These are phyloP conservation scores for Cylloceria caligata DNA, from an alignment of 2,888 invertebrate species.

Conservation along the genomic window DNA sequence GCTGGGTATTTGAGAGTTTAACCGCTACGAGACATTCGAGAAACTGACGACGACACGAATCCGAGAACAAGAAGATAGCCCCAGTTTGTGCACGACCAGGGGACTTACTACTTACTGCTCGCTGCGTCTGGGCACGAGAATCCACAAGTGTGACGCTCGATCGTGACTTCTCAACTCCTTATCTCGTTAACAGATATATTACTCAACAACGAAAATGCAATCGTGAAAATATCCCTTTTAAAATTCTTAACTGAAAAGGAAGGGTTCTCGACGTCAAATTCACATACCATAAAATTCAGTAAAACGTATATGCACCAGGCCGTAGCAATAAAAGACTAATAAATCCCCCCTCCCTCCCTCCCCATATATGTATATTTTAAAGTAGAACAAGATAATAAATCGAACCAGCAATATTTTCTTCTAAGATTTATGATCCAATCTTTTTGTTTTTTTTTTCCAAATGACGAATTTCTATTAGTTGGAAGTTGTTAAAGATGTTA, in stretches of 20 bases:
- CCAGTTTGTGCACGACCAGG: slow-evolving; percentile 41
- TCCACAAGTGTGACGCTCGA: slow-evolving; percentile 41
- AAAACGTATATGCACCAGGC: too few species aligned
- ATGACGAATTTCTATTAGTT: neutral
- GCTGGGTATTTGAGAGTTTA: slow-evolving; percentile 28
- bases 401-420: too few species aligned
- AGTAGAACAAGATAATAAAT: too few species aligned
- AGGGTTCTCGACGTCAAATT: neutral
- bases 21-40: slow-evolving; percentile 36
- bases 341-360: too few species aligned
- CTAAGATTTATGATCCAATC: too few species aligned
- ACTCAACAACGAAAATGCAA: neutral
- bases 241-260: neutral
- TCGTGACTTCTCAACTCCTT: neutral
- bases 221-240: neutral
- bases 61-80: slow-evolving; percentile 8
- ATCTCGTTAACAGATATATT: slow-evolving; percentile 21
- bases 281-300: neutral
- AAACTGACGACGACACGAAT: slow-evolving; percentile 34
- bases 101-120: slow-evolving; percentile 13
- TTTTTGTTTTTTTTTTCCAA: neutral
- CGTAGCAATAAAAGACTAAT: too few species aligned
- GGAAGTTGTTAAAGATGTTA: neutral
- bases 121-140: slow-evolving; percentile 18
- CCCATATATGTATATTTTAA: too few species aligned